Evolutionary conservation across 2,113 vertebrate species (phyloP).

Genomic region (Mirza zaza): DNA sequence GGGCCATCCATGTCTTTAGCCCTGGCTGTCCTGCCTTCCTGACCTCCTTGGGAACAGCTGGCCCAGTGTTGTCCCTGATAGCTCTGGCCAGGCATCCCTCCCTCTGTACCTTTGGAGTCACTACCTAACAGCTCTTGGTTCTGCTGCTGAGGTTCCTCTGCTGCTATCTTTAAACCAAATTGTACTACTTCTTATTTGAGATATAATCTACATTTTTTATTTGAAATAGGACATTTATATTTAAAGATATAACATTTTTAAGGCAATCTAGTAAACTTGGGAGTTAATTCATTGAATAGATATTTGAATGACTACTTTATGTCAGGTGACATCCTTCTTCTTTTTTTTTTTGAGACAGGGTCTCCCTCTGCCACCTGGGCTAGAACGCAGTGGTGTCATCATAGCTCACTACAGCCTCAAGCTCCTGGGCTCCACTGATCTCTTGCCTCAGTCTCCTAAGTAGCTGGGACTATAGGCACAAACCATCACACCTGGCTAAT

Average conservation of each 20-base stretch:
- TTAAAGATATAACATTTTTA: background rate
- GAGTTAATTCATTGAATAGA: background rate
- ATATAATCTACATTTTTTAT: too few relatives aligned
- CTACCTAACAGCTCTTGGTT: constrained; percentile 91
- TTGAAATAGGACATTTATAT: too few relatives aligned
- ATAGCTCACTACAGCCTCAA: too few relatives aligned
- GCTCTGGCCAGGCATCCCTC: background rate
- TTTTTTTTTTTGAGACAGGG: too few relatives aligned
- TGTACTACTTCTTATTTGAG: too few relatives aligned
- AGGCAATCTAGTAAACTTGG: background rate
- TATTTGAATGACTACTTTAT: background rate
- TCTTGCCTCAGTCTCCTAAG: too few relatives aligned
- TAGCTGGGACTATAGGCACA: too few relatives aligned
- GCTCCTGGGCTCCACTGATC: too few relatives aligned
- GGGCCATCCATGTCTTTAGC: background rate
- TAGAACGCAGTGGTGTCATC: too few relatives aligned
- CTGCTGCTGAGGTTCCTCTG: constrained; percentile 94
- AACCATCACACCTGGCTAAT: too few relatives aligned
- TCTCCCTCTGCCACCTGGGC: background rate
- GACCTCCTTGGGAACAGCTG: background rate
- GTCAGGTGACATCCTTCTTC: background rate
- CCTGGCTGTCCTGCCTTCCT: too few relatives aligned
- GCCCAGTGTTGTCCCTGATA: background rate
- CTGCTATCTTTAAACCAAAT: constrained; percentile 89
- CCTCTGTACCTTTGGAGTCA: constrained; percentile 81